Conservation (phyloP, 2,888 invertebrate genomes). For the Lycophotia porphyrea region DNA sequence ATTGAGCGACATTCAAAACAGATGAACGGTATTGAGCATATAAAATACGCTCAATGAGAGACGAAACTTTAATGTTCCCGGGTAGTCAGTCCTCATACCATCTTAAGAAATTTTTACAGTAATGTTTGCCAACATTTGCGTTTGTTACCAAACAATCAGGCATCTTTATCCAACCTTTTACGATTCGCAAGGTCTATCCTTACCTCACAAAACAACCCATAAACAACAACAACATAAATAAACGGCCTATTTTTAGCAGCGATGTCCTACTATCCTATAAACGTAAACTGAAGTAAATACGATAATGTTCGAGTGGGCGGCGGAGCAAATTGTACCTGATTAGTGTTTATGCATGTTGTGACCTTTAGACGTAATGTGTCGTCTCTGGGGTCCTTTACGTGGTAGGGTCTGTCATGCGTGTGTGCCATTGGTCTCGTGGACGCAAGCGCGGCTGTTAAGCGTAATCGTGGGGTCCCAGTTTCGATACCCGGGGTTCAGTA, state of each 20-base stretch:
- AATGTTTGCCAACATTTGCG: not conserved
- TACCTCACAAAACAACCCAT: not conserved
- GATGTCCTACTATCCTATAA: conserved; percentile 3
- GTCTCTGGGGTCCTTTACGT: conserved; percentile 4
- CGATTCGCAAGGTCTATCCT: not conserved
- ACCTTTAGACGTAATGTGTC: conserved; percentile 19
- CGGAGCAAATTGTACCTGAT: conserved; percentile 13
- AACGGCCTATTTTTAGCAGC: conserved; percentile 17
- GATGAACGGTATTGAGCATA: not conserved
- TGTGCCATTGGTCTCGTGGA: not conserved
- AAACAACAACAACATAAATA: conserved; percentile 1
- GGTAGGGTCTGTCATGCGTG: not conserved
- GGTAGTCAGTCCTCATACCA: not conserved
- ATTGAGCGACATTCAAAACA: not conserved
- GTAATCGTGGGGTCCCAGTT: not conserved
- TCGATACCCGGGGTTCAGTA: not conserved
- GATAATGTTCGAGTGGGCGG: conserved; percentile 39
- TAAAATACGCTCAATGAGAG: not conserved
- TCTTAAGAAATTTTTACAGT: not conserved
- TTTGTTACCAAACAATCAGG: not conserved
- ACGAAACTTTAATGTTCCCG: not conserved
- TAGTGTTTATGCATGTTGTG: conserved; percentile 18
- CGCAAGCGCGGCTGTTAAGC: too few species aligned
- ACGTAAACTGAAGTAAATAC: conserved; percentile 35
- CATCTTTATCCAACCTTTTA: not conserved